These are phyloP conservation scores for Caerostris extrusa DNA, from an alignment of 1,140 invertebrate genomes.

Conservation along the genomic window DNA sequence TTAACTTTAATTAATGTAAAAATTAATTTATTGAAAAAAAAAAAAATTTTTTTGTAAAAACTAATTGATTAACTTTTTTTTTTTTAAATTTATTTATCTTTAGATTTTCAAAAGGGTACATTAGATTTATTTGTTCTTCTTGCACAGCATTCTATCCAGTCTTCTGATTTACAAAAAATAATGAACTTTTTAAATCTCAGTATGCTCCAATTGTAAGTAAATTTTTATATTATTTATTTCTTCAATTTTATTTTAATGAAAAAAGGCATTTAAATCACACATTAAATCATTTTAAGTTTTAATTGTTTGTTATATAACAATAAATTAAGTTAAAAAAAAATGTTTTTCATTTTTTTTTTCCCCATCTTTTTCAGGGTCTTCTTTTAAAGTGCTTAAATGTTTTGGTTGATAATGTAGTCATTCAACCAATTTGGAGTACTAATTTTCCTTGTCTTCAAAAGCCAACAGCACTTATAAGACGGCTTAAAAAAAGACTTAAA, in stretches of 20 bases:
- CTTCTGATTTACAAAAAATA: slow-evolving; percentile 38
- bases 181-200: slow-evolving; percentile 44
- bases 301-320: not conserved
- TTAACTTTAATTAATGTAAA: too few relatives aligned
- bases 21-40: too few relatives aligned
- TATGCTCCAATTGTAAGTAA: slow-evolving; percentile 51
- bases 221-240: not conserved
- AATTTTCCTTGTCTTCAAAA: slow-evolving; percentile 50
- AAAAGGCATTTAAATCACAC: not conserved
- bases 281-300: not conserved
- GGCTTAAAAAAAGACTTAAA: slow-evolving; percentile 51
- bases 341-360: not conserved
- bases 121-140: slow-evolving; percentile 61
- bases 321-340: not conserved
- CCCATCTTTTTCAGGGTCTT: slow-evolving; percentile 20
- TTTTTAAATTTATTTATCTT: not conserved
- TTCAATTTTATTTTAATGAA: not conserved
- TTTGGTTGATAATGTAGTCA: slow-evolving; percentile 27
- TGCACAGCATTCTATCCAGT: slow-evolving; percentile 6
- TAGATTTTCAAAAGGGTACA: slow-evolving; percentile 49
- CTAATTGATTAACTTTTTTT: too few relatives aligned
- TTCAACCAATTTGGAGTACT: slow-evolving; percentile 43
- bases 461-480: not conserved
- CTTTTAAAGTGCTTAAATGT: slow-evolving; percentile 54
- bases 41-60: too few relatives aligned